Evolutionary conservation across 2,797 vertebrate species (phyloP).

Genomic region (Thripadectes ignobilis): DNA sequence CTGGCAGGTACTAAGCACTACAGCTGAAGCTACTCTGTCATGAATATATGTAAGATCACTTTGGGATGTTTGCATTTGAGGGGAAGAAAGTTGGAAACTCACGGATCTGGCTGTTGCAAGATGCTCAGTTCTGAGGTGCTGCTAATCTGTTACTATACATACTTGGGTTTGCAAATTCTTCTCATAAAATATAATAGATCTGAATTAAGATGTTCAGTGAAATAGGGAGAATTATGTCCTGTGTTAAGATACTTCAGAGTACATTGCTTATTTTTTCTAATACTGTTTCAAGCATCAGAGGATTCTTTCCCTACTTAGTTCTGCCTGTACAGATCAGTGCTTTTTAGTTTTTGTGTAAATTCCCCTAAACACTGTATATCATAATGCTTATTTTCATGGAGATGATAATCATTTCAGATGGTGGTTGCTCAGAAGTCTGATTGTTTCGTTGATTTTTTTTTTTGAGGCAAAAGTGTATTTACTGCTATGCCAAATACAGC

Average conservation of each 20-base stretch:
- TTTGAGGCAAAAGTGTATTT: not conserved
- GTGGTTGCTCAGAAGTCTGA: not conserved
- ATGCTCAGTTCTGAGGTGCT: not conserved
- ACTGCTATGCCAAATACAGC: not conserved
- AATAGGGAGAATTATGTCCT: not conserved
- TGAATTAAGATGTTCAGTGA: not conserved
- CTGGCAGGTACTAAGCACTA: not conserved
- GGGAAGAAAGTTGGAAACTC: not conserved
- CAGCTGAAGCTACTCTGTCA: not conserved
- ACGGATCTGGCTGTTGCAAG: fast-evolving
- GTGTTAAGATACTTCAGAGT: not conserved
- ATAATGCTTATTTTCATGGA: not conserved
- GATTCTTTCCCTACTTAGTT: not conserved
- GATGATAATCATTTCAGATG: not conserved
- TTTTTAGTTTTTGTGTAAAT: not conserved
- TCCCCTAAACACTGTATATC: not conserved
- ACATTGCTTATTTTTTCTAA: not conserved
- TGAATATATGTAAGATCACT: not conserved
- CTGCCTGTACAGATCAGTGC: not conserved
- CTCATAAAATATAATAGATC: not conserved
- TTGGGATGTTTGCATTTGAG: not conserved
- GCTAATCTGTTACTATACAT: not conserved
- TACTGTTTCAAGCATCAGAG: not conserved
- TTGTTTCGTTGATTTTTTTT: not conserved
- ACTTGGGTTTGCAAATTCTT: not conserved